Base-by-base conservation (phyloP, 2,888 invertebrate genomes). In the Cephus sareptanus region DNA sequence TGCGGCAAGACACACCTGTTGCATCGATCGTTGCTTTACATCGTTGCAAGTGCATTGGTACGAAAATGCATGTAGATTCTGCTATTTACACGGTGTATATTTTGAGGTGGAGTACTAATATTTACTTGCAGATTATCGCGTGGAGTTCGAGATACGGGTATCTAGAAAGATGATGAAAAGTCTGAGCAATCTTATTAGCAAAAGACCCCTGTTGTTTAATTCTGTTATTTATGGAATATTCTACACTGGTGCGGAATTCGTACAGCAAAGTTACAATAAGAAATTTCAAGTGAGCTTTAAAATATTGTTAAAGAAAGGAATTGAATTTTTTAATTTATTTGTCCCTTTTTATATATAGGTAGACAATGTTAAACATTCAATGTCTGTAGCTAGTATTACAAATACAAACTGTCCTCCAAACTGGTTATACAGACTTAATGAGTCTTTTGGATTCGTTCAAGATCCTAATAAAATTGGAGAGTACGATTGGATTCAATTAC, bases 211-310 rank as follows among this genome's bases (percentile, higher is more conserved):
- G 69, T 75, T 90, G 34, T 86, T 88, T 69, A 94, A 94, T 86
- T 93, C 93, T 4, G 89, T 94, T 4, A 94, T 96, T 68, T 97
- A 97, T 90, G 97, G 96, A 9, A 93, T 94, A 0, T 94, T 97
- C 85, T 97, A 96, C 89, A 94, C 95, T 0, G 95, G 95, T 6
- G 97, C 97, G 0, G 97, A 97, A 89, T 93, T 95, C 79, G 95
- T 96, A 0, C 97, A 97, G 89, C 97, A 97, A 92, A 94, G 94
- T 12, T 92, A 95, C 81, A 94, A 94, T 77, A 95, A 94, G 87
- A 94, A 94, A 87, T 92, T 95, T 81, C 88, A 95, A 93, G 96
- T 96, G 92, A 93, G 92, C 90, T 81, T 75, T 80, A 70, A 56
- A 56, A 9, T 23, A 23, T 56, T 23, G 23, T 23, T 56, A 23